Percentiles rank a stretch among this genome's conserved stretches.
Evolutionary conservation across 2,888 invertebrate species (phyloP).

Genomic region (Caenorhabditis sulstoni): DNA sequence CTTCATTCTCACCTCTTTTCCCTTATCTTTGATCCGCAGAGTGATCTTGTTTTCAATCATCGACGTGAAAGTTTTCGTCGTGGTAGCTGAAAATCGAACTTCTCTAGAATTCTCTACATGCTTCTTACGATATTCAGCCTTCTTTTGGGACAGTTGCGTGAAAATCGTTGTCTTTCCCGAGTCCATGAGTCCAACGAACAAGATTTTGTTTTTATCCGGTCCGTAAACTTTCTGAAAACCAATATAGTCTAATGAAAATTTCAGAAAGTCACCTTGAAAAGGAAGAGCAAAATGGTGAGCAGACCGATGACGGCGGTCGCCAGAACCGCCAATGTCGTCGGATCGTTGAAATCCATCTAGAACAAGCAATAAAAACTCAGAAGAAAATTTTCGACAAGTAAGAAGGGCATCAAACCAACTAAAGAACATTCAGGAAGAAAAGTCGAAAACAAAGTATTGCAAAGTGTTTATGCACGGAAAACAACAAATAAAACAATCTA

Average conservation of each 20-base stretch:
- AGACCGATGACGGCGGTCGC: conserved; percentile 56
- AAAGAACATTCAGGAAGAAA: conserved; percentile 2
- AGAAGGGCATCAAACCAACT: conserved; percentile 4
- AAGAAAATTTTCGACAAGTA: background rate
- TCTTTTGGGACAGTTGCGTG: conserved; percentile 85
- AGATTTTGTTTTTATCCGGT: conserved; percentile 82
- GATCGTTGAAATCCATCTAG: conserved; percentile 50
- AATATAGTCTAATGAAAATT: background rate
- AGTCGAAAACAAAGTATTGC: conserved; percentile 5
- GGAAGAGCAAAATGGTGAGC: conserved; percentile 48
- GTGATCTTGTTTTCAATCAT: conserved; percentile 87
- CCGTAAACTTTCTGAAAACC: conserved; percentile 23
- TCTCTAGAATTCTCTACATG: too few relatives aligned
- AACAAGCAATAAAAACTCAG: background rate
- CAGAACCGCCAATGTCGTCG: conserved; percentile 49
- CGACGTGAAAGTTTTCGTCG: conserved; percentile 87
- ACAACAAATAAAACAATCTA: conserved; percentile 34
- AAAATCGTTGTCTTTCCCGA: conserved; percentile 93
- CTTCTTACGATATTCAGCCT: conserved; percentile 53
- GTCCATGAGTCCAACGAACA: conserved; percentile 90
- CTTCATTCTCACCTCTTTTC: conserved; percentile 39
- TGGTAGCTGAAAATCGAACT: conserved; percentile 63
- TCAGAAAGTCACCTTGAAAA: conserved; percentile 28
- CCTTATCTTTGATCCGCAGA: conserved; percentile 61
- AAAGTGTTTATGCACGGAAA: conserved; percentile 24